These are phyloP conservation scores for Phaethon lepturus DNA, from an alignment of 2,113 vertebrate species.

Conservation along the genomic window DNA sequence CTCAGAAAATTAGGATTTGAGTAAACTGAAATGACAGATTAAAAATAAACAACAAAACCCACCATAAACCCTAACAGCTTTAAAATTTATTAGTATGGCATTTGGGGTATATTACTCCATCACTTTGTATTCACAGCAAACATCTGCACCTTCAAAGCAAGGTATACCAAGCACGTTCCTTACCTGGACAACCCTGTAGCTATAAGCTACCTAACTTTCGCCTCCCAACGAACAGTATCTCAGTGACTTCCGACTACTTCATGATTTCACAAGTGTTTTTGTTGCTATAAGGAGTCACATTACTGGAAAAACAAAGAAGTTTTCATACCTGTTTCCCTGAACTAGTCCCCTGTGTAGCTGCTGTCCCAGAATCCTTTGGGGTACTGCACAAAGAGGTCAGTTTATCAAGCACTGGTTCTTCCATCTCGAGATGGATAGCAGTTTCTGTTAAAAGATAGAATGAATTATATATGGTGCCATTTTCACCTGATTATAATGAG, in stretches of 20 bases:
- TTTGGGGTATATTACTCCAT: neutral
- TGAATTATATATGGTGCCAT: neutral
- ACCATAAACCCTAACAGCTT: neutral
- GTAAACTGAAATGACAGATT: neutral
- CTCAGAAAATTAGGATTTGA: neutral
- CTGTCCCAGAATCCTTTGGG: conserved; percentile 48
- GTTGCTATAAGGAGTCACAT: neutral
- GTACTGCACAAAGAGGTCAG: conserved; percentile 25
- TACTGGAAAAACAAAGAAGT: neutral
- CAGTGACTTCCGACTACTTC: neutral
- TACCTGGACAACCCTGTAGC: neutral
- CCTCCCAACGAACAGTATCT: neutral
- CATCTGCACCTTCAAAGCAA: neutral
- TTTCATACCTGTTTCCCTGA: conserved; percentile 64
- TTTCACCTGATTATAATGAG: neutral
- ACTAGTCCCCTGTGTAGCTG: conserved; percentile 22
- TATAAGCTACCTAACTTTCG: neutral
- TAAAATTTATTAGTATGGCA: neutral
- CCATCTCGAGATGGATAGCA: conserved; percentile 55
- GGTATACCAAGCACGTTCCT: neutral
- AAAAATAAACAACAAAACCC: neutral
- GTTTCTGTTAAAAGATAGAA: conserved; percentile 7
- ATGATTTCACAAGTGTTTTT: neutral
- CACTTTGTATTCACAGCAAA: neutral
- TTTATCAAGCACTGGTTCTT: conserved; percentile 56